Conservation (phyloP, 2,888 invertebrate species). For the Hofmannophila pseudospretella region DNA sequence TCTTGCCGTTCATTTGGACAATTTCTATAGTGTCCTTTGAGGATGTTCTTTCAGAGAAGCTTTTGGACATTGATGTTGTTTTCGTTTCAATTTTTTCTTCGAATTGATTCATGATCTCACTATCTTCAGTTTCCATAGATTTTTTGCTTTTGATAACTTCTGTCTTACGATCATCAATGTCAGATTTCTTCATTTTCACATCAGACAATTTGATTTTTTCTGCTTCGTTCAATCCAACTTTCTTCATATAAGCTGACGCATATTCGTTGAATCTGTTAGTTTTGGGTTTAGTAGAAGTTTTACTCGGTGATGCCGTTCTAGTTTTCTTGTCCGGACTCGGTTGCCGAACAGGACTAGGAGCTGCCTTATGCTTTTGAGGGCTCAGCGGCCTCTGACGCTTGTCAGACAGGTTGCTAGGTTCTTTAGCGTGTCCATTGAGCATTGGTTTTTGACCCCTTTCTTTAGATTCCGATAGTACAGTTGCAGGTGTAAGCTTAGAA, state of each 20-base stretch:
- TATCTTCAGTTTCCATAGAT: slow-evolving; percentile 13
- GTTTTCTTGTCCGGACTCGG: slow-evolving; percentile 61
- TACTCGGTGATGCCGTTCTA: slow-evolving; percentile 54
- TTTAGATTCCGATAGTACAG: slow-evolving; percentile 23
- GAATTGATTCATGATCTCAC: slow-evolving; percentile 14
- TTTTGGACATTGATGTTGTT: slow-evolving; percentile 32
- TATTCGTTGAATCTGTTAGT: slow-evolving; percentile 65
- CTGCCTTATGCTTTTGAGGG: slow-evolving; percentile 47
- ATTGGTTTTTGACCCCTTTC: slow-evolving; percentile 21
- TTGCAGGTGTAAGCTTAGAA: slow-evolving; percentile 27
- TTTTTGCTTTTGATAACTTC: slow-evolving; percentile 9
- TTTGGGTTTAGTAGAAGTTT: slow-evolving; percentile 50
- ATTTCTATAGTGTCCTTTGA: slow-evolving; percentile 53
- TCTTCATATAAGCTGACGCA: slow-evolving; percentile 70
- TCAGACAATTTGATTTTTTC: slow-evolving; percentile 47
- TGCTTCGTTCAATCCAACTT: slow-evolving; percentile 55
- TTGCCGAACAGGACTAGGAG: slow-evolving; percentile 44
- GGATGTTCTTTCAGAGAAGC: slow-evolving; percentile 37
- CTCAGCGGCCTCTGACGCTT: slow-evolving; percentile 40
- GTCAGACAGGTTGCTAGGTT: slow-evolving; percentile 28
- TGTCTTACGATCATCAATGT: slow-evolving; percentile 31
- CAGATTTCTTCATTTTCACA: slow-evolving; percentile 34
- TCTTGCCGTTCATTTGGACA: slow-evolving; percentile 45
- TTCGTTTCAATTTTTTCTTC: slow-evolving; percentile 31
- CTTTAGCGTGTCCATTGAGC: slow-evolving; percentile 46